Percentiles rank a stretch among this genome's conserved stretches.
phyloP scores from a whole-genome alignment of 2,888 invertebrate species.

The Drosophila diplacantha region DNA sequence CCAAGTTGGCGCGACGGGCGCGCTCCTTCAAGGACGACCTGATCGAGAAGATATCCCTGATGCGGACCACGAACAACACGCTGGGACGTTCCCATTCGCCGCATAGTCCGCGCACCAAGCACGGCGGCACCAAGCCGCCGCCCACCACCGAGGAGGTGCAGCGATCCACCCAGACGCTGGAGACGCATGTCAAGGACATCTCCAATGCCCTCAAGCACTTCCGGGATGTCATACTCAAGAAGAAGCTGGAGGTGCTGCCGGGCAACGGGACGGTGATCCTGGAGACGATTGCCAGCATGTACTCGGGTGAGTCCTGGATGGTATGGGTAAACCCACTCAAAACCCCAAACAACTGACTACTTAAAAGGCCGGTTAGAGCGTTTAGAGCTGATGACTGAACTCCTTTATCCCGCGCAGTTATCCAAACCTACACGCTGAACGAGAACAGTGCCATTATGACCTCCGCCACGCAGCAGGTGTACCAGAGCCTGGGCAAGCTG shows the following conservation, averaged over 20 bases:
- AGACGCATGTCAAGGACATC: constrained; percentile 86
- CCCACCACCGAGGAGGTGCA: constrained; percentile 79
- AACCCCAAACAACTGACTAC: no score
- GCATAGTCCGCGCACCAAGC: constrained; percentile 81
- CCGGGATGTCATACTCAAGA: constrained; percentile 93
- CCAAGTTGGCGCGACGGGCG: constrained; percentile 90
- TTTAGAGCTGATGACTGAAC: neutral
- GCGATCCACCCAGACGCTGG: constrained; percentile 85
- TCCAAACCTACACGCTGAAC: constrained; percentile 76
- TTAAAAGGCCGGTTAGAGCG: neutral
- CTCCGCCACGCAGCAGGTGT: constrained; percentile 91
- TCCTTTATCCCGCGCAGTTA: constrained; percentile 55
- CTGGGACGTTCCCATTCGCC: constrained; percentile 82
- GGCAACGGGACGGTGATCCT: constrained; percentile 95
- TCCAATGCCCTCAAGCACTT: constrained; percentile 91
- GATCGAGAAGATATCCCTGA: constrained; percentile 92
- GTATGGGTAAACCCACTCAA: neutral
- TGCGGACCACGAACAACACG: constrained; percentile 86
- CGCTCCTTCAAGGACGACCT: constrained; percentile 96
- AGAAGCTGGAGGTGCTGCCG: constrained; percentile 94
- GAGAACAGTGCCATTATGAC: constrained; percentile 77
- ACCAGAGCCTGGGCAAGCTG: constrained; percentile 90
- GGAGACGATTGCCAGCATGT: constrained; percentile 93
- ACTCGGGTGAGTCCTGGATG: constrained; percentile 80
- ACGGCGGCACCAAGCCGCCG: constrained; percentile 77